Percentiles rank a stretch among this genome's conserved stretches.
phyloP scores from a whole-genome alignment of 2,888 invertebrate species.

The Latrodectus hesperus region DNA sequence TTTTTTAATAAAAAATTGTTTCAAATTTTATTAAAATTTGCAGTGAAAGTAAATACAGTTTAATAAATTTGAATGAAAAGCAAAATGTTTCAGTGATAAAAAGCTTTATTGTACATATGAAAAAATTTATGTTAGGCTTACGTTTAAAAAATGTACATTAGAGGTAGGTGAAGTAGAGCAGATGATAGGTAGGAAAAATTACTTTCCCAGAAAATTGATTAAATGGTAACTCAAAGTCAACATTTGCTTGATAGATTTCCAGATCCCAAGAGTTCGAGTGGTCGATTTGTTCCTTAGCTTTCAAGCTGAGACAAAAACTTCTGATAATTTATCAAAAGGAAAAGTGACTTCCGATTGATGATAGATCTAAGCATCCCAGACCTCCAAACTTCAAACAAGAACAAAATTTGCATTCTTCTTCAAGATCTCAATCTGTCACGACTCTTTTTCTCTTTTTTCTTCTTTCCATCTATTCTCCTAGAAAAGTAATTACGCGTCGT shows the following conservation, averaged over 20 bases:
- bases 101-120: too few species aligned
- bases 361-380: constrained; percentile 36
- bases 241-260: constrained; percentile 19
- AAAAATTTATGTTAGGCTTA: too few species aligned
- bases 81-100: too few species aligned
- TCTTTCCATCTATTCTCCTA: background rate
- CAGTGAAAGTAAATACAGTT: too few species aligned
- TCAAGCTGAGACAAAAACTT: constrained; percentile 30
- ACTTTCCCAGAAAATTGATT: background rate
- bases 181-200: background rate
- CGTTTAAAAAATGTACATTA: background rate
- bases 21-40: too few species aligned
- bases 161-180: background rate
- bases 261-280: background rate
- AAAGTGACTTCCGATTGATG: constrained; percentile 54
- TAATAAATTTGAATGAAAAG: too few species aligned
- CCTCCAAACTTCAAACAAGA: constrained; percentile 39
- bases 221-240: constrained; percentile 12
- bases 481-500: constrained; percentile 54
- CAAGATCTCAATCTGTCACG: constrained; percentile 42
- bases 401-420: constrained; percentile 41
- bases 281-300: constrained; percentile 29
- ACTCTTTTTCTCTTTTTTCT: constrained; percentile 1
- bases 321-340: constrained; percentile 49
- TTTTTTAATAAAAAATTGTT: too few species aligned